Evolutionary conservation across 2,888 invertebrate genomes (phyloP).

Genomic region (Acanthosoma haemorrhoidale): DNA sequence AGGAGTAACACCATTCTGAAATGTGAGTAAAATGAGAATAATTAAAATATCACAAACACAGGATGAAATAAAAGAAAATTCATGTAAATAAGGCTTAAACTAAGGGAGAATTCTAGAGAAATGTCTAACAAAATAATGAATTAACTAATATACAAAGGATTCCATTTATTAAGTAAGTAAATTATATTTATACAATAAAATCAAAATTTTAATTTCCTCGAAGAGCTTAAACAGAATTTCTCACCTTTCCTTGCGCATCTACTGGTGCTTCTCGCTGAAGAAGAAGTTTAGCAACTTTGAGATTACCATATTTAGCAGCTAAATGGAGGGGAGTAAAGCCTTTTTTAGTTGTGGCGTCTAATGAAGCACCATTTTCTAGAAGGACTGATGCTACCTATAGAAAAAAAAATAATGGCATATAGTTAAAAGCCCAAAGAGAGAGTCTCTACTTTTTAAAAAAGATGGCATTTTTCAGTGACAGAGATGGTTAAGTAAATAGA

Average conservation of each 20-base stretch:
- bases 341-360: conserved; percentile 88
- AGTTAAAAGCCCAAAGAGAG: neutral
- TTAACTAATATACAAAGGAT: neutral
- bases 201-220: no score
- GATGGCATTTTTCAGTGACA: neutral
- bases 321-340: conserved; percentile 96
- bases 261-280: conserved; percentile 82
- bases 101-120: neutral
- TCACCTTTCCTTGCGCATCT: conserved; percentile 78
- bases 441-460: neutral
- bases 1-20: conserved; percentile 84
- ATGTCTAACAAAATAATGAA: neutral
- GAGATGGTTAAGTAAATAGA: neutral
- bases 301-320: conserved; percentile 95
- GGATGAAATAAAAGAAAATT: no score
- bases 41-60: no score
- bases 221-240: conserved; percentile 26
- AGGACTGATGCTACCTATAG: conserved; percentile 75
- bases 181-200: no score
- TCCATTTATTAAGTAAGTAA: no score
- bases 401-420: neutral
- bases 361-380: conserved; percentile 83
- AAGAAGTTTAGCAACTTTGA: conserved; percentile 78
- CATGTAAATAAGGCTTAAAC: neutral
- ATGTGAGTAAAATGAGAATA: conserved; percentile 31